Evolutionary conservation across 2,888 invertebrate genomes (phyloP).

Genomic region (Leptinotarsa tumamoca): DNA sequence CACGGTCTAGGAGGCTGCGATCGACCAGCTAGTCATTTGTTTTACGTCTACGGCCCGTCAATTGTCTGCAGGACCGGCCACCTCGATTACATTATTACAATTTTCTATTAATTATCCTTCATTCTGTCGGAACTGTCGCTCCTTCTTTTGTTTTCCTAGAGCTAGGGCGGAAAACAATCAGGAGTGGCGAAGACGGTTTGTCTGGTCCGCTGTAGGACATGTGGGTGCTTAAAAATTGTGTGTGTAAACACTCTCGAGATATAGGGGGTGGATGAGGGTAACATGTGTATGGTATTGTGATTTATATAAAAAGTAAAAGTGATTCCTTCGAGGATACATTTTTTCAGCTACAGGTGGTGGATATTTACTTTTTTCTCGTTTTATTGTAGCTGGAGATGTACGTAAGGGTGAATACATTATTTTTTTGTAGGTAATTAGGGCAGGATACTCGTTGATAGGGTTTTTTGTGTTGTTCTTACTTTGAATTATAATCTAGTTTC

Average conservation of each 20-base stretch:
- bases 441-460: constrained; percentile 42
- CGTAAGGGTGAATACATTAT: constrained; percentile 42
- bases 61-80: constrained; percentile 43
- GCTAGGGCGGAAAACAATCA: constrained; percentile 8
- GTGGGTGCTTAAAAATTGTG: constrained; percentile 47
- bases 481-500: constrained; percentile 24
- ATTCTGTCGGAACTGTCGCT: constrained; percentile 5
- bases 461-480: constrained; percentile 43
- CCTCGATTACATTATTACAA: constrained; percentile 46
- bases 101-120: constrained; percentile 46
- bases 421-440: constrained; percentile 45
- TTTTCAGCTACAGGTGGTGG: constrained; percentile 54
- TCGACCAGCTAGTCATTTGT: constrained; percentile 58
- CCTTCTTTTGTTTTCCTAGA: constrained; percentile 17
- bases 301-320: constrained; percentile 54
- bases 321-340: constrained; percentile 49
- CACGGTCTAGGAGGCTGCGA: constrained; percentile 57
- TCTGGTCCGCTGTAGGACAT: constrained; percentile 46
- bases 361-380: constrained; percentile 48
- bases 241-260: constrained; percentile 53
- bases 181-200: constrained; percentile 28
- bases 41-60: constrained; percentile 48
- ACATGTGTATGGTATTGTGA: constrained; percentile 55
- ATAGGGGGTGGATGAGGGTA: constrained; percentile 52
- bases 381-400: constrained; percentile 29